Conservation (phyloP, 2,888 invertebrate genomes). For the Morinoia aosen region DNA sequence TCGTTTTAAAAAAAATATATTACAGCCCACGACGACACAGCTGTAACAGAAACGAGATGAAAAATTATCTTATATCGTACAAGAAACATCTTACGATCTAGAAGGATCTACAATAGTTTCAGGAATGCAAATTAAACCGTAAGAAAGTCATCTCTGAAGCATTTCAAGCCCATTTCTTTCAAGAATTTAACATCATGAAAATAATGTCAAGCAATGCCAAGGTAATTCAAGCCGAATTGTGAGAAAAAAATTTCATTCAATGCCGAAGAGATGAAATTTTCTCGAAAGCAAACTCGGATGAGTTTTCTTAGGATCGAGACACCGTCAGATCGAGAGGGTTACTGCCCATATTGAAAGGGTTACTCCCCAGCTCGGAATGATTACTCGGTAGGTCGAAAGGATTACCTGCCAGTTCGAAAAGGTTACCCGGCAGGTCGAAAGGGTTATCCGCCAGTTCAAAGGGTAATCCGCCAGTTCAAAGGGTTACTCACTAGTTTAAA, state of each 20-base stretch:
- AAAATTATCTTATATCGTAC: no score
- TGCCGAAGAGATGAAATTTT: not conserved
- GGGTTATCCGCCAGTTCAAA: not conserved
- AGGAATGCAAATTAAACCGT: no score
- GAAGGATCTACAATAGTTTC: no score
- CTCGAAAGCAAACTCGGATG: not conserved
- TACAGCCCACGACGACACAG: no score
- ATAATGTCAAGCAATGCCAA: not conserved
- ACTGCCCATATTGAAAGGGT: no score
- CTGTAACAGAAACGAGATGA: no score
- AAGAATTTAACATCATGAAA: not conserved
- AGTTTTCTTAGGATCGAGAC: not conserved
- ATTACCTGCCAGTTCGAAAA: not conserved
- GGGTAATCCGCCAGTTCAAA: no score
- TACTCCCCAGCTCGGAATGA: no score
- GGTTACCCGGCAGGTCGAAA: not conserved
- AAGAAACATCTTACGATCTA: no score
- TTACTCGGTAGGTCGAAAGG: no score
- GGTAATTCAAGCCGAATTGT: not conserved
- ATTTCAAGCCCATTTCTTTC: not conserved
- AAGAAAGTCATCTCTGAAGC: conserved; percentile 6
- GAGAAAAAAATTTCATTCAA: not conserved
- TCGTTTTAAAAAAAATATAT: no score
- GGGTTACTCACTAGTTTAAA: no score
- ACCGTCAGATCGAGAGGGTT: not conserved